Base-by-base conservation (phyloP, 1,140 invertebrate species). In the Drosophila ambigua region DNA sequence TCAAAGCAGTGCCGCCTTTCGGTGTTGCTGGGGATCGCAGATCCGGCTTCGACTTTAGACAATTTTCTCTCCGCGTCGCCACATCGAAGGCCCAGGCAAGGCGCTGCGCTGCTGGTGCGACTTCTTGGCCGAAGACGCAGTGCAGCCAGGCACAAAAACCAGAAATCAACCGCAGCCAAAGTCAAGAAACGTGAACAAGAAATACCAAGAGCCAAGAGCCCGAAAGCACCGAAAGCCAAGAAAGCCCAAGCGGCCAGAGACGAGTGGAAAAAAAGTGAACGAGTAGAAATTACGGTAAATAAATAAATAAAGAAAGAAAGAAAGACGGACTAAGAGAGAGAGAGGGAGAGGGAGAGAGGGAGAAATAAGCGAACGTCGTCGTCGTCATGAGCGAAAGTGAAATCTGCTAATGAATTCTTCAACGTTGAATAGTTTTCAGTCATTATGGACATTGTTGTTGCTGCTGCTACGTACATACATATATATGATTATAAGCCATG, bases 401-500 rank as follows among this genome's bases (percentile, higher is more conserved):
- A 90, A 90, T 90, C 89, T 89, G 89, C 84, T 90, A 91, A 90
- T 90, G 89, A 90, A 90, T 90, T 90, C 88, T 90, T 90, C 88
- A 90, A 84, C 88, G 88, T 90, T 90, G 88, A 90, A 90, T 90
- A 90, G 88, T 90, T 90, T 89, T 88, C 88, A 90, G 88, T 90
- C 78, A 90, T 90, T 90, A 90, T 82, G 72, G 79, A 61, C 51
- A 63, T 51, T 55, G 60, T 65, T 20, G 76, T 24, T 52, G 55
- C 41, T 50, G 72, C 26, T 57, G 75, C 76, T 84, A 61, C 1
- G 20, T 24, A 46, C 46, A 43, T 43, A 24, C 35, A 44, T 35
- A 41, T 48, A 31, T 13, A 16, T 60, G 8, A 20, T 16, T 41
- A 35, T 28, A 44, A 50, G 69, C 54, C 66, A 69, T 68, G 49